A percentile compares a stretch with the other conserved stretches of the same genome.
phyloP scores from a whole-genome alignment of 1,140 invertebrate species.

The Halesus radiatus region DNA sequence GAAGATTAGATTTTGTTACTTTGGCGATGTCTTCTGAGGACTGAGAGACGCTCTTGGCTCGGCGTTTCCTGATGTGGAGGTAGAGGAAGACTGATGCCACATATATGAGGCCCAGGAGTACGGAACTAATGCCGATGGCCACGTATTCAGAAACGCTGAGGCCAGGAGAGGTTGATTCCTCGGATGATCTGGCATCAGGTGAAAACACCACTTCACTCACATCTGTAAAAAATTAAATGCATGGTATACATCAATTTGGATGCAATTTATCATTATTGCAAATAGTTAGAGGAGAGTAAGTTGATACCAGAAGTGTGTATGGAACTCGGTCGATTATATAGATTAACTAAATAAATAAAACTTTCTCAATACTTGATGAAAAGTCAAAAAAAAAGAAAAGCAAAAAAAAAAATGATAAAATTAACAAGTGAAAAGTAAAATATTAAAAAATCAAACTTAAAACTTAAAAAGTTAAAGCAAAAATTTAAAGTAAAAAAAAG shows the following conservation, averaged over 20 bases:
- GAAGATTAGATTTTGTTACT: conserved; percentile 57
- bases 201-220: conserved; percentile 85
- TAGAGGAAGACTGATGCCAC: conserved; percentile 86
- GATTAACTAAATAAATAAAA: too few species aligned
- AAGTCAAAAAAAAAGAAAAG: too few species aligned
- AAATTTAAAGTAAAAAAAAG: too few species aligned
- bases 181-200: conserved; percentile 73
- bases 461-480: too few species aligned
- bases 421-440: too few species aligned
- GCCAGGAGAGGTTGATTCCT: conserved; percentile 65
- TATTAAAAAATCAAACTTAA: too few species aligned
- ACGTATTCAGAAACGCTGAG: conserved; percentile 81
- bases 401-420: too few species aligned
- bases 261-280: not conserved
- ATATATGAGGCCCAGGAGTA: conserved; percentile 85
- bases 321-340: too few species aligned
- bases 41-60: conserved; percentile 54
- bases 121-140: conserved; percentile 84
- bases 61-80: conserved; percentile 77
- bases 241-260: not conserved
- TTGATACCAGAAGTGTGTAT: not conserved
- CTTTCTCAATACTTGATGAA: too few species aligned
- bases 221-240: conserved; percentile 68
- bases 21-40: conserved; percentile 9
- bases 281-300: not conserved